A percentile compares a stretch with the other conserved stretches of the same genome.
Conservation (phyloP, 2,797 vertebrate species). For the Sebastolobus altivelis region DNA sequence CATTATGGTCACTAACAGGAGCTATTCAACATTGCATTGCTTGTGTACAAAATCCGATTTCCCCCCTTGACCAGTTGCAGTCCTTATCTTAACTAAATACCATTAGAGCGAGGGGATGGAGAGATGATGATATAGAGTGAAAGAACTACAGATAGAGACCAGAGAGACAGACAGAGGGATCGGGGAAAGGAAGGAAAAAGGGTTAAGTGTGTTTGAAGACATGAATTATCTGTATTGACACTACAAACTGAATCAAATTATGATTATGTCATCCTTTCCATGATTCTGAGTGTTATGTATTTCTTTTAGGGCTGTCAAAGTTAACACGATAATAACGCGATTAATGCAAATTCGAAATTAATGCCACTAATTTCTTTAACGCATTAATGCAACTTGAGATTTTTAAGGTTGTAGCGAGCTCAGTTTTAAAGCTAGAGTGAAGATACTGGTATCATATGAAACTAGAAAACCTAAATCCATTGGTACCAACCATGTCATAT, state of each 20-base stretch:
- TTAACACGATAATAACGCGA: too few species aligned
- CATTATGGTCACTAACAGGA: background rate
- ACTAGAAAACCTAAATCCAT: too few species aligned
- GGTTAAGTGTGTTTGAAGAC: background rate
- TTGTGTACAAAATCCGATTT: background rate
- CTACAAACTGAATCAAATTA: background rate
- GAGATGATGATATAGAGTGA: constrained; percentile 10
- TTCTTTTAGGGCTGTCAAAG: background rate
- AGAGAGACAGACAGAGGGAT: background rate
- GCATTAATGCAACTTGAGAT: too few species aligned
- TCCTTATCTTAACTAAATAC: constrained; percentile 37
- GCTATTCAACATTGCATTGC: background rate
- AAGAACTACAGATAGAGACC: background rate
- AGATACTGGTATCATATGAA: too few species aligned
- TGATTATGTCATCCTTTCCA: background rate
- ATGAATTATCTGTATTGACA: background rate
- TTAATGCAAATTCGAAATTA: too few species aligned
- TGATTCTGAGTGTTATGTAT: background rate
- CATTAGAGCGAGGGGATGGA: constrained; percentile 14
- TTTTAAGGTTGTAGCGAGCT: too few species aligned
- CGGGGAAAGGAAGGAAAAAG: background rate
- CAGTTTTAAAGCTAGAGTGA: too few species aligned
- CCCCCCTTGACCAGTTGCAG: background rate
- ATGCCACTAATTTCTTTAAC: too few species aligned
- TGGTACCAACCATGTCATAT: too few species aligned